Evolutionary conservation across 2,797 vertebrate genomes (phyloP).

Genomic region (Arctocebus calabarensis): DNA sequence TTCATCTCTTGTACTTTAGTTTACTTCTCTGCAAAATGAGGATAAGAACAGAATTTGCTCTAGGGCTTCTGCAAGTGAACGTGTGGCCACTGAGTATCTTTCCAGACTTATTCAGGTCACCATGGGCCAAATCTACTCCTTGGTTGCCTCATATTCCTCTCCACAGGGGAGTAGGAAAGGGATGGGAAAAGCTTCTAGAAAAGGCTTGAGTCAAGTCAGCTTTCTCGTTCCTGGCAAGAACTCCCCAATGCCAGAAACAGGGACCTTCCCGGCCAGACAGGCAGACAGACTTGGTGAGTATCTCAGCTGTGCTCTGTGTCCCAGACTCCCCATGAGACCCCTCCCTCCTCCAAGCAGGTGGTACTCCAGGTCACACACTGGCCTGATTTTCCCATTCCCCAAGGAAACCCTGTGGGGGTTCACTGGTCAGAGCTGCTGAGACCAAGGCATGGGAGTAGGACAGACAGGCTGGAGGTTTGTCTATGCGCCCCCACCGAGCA

Average conservation of each 20-base stretch:
- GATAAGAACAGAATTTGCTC: too few relatives aligned
- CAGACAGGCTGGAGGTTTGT: neutral
- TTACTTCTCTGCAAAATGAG: neutral
- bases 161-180: neutral
- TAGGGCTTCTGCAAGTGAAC: neutral
- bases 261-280: neutral
- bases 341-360: neutral
- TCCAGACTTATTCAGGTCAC: neutral
- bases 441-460: neutral
- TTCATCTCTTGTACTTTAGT: neutral
- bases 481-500: neutral
- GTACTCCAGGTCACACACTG: neutral
- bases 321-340: too few relatives aligned
- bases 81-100: neutral
- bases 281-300: neutral
- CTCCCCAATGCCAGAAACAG: neutral
- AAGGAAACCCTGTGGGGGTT: too few relatives aligned
- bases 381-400: neutral
- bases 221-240: neutral
- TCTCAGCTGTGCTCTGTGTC: neutral
- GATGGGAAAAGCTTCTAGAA: constrained; percentile 4
- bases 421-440: neutral
- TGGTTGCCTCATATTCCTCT: neutral
- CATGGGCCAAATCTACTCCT: neutral
- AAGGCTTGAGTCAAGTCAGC: neutral